A percentile compares a stretch with the other conserved stretches of the same genome.
Evolutionary conservation across 2,113 vertebrate species (phyloP).

Genomic region (Notothenia rossii): DNA sequence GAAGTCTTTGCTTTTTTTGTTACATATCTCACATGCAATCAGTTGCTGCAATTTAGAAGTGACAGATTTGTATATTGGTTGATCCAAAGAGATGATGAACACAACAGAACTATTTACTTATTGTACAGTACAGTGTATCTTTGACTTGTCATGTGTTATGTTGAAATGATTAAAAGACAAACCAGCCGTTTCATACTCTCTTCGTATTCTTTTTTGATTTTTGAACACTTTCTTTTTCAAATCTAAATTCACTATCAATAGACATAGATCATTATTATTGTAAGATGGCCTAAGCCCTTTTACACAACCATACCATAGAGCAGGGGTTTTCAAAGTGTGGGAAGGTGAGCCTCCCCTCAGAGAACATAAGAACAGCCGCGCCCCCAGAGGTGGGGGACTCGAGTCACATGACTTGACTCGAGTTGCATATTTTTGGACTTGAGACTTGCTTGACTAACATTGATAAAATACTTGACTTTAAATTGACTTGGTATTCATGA

Average conservation of each 20-base stretch:
- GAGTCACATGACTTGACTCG: too few species aligned
- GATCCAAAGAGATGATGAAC: slow-evolving; percentile 89
- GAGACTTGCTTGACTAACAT: too few species aligned
- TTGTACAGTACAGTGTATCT: slow-evolving; percentile 88
- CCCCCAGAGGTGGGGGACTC: too few species aligned
- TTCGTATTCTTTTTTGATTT: slow-evolving; percentile 23
- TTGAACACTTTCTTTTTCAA: not conserved
- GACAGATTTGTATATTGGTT: slow-evolving; percentile 89
- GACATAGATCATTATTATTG: not conserved
- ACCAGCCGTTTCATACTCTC: slow-evolving; percentile 80
- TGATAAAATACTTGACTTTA: too few species aligned
- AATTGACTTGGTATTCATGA: too few species aligned
- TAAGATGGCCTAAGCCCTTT: not conserved
- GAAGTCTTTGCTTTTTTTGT: slow-evolving; percentile 74
- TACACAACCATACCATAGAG: too few species aligned
- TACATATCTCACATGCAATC: slow-evolving; percentile 85
- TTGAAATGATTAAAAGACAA: slow-evolving; percentile 88
- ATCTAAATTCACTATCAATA: too few species aligned
- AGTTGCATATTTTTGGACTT: too few species aligned
- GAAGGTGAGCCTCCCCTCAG: too few species aligned
- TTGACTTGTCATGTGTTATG: slow-evolving; percentile 87
- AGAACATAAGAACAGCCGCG: too few species aligned
- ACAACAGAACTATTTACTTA: slow-evolving; percentile 88
- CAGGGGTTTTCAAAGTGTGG: too few species aligned
- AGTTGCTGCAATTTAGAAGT: slow-evolving; percentile 85